Evolutionary conservation across 2,888 invertebrate genomes (phyloP).

Genomic region (Panzeria rudis): DNA sequence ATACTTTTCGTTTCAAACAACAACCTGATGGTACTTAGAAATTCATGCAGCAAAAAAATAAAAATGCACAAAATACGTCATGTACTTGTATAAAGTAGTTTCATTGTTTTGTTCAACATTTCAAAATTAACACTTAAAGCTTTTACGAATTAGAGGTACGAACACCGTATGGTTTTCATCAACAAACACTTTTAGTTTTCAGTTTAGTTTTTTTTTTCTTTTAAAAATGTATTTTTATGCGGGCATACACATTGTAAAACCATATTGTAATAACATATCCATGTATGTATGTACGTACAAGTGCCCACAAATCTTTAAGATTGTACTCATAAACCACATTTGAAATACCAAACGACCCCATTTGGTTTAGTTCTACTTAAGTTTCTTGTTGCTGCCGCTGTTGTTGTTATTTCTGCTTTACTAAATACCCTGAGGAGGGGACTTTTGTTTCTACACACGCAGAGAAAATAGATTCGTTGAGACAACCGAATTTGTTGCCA

Average conservation of each 20-base stretch:
- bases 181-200: conserved; percentile 49
- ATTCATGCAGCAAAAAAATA: conserved; percentile 23
- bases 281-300: not conserved
- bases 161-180: conserved; percentile 48
- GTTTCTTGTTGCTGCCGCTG: conserved; percentile 12
- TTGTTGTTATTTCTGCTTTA: conserved; percentile 42
- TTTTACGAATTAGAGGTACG: conserved; percentile 39
- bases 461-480: too few relatives aligned
- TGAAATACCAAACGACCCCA: conserved; percentile 45
- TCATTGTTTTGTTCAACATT: conserved; percentile 31
- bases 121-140: conserved; percentile 43
- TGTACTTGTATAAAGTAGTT: conserved; percentile 49
- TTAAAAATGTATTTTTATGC: conserved; percentile 47
- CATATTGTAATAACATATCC: not conserved
- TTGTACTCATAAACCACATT: conserved; percentile 51
- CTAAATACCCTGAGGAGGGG: conserved; percentile 49
- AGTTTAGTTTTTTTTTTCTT: not conserved
- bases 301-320: conserved; percentile 41
- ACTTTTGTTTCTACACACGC: conserved; percentile 31
- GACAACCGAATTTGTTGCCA: too few relatives aligned
- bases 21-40: conserved; percentile 57
- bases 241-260: conserved; percentile 6
- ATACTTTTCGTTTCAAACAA: not conserved
- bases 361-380: conserved; percentile 39
- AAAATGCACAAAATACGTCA: conserved; percentile 33